These are phyloP conservation scores for Pachydiplax longipennis DNA, from an alignment of 2,888 invertebrate species.

Conservation along the genomic window DNA sequence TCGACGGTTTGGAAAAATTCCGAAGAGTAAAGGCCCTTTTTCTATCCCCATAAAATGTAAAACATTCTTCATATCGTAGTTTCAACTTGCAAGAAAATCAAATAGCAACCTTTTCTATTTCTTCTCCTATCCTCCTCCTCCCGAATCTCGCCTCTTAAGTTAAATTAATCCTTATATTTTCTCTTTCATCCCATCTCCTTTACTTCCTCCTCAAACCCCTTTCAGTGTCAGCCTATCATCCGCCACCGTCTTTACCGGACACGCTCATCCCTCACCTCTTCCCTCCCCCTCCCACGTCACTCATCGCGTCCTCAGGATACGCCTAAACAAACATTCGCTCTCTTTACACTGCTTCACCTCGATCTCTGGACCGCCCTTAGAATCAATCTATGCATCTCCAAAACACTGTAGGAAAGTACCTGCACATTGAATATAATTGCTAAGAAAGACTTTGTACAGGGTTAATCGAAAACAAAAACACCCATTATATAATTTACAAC, in stretches of 20 bases:
- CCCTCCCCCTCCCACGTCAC: conserved; percentile 32
- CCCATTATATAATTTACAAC: no score
- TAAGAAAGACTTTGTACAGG: no score
- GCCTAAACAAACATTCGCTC: conserved; percentile 37
- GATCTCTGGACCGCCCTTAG: not conserved
- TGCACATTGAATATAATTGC: no score
- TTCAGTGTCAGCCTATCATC: conserved; percentile 17
- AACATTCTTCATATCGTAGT: no score
- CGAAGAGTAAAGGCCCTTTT: no score
- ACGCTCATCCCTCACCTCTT: conserved; percentile 47
- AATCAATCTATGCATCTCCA: not conserved
- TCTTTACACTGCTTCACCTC: not conserved
- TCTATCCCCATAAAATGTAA: no score
- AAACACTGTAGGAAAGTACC: not conserved
- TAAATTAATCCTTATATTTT: not conserved
- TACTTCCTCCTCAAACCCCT: not conserved
- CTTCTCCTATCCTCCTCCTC: not conserved
- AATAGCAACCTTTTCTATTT: no score
- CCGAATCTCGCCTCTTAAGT: not conserved
- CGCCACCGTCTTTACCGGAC: conserved; percentile 39
- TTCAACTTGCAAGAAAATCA: no score
- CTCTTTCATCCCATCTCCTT: not conserved
- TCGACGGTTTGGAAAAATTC: no score
- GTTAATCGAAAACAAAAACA: no score
- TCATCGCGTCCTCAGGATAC: conserved; percentile 42